Base-by-base conservation (phyloP, 2,797 vertebrate genomes). In the Myotis pilosus region DNA sequence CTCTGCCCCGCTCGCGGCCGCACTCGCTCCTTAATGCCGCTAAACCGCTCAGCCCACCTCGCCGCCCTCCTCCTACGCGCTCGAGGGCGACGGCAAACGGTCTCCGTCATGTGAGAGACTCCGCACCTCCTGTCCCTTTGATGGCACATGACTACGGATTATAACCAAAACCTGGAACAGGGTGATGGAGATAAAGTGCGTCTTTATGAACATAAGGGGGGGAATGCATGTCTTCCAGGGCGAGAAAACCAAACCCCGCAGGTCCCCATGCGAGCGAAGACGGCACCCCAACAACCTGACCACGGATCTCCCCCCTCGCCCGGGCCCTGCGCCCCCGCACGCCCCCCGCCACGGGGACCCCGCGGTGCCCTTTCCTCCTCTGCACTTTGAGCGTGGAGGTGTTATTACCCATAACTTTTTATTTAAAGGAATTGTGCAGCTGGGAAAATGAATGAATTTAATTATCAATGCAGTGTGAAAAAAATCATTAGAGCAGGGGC, bases 391-490 rank as follows among this genome's bases (percentile, higher is more conserved):
- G 97, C 87, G 47, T 97, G 97, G 98, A 98, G 97, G 97, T 98
- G 98, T 98, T 98, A 98, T 97, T 97, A 97, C 97, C 98, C 98
- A 98, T 98, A 98, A 98, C 98, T 98, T 98, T 98, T 98, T 98
- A 98, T 98, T 98, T 98, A 98, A 98, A 98, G 98, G 98, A 98
- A 98, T 97, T 96, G 97, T 98, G 98, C 94, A 98, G 98, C 98
- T 98, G 98, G 98, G 98, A 98, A 98, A 99, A 99, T 98, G 98
- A 99, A 99, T 98, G 98, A 98, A 99, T 98, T 98, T 99, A 98
- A 99, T 99, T 99, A 98, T 98, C 98, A 98, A 98, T 98, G 98
- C 98, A 98, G 98, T 98, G 98, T 98, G 98, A 97, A 98, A 98
- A 98, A 98, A 98, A 98, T 98, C 98, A 98, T 99, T 99, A 98